A percentile compares a stretch with the other conserved stretches of the same genome.
These are phyloP conservation scores for Parnassius orleans DNA, from an alignment of 2,888 invertebrate species.

Conservation along the genomic window DNA sequence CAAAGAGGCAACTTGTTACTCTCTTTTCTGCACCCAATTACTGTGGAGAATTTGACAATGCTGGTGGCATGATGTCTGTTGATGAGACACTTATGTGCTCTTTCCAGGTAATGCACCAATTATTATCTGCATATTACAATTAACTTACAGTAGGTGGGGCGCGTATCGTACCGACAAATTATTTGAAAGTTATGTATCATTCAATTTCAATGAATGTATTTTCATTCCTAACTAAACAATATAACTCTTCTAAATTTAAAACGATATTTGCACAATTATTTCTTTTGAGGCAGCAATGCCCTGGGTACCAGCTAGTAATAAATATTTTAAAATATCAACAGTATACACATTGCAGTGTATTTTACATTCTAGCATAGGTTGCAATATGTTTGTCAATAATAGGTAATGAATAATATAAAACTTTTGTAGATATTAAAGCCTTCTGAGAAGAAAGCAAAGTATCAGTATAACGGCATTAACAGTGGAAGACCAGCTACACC, in stretches of 20 bases:
- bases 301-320: no score
- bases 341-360: neutral
- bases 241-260: no score
- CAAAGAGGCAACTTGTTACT: slow-evolving; percentile 98
- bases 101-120: slow-evolving; percentile 89
- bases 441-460: slow-evolving; percentile 99
- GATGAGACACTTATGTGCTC: slow-evolving; percentile 99
- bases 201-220: no score
- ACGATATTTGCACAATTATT: no score
- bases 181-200: no score
- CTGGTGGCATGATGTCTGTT: slow-evolving; percentile 99
- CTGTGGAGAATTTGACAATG: slow-evolving; percentile 99
- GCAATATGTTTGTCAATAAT: no score
- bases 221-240: no score
- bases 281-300: no score
- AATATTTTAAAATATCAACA: neutral
- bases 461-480: slow-evolving; percentile 95
- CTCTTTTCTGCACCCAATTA: slow-evolving; percentile 99
- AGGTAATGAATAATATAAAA: slow-evolving; percentile 8
- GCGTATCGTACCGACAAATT: no score
- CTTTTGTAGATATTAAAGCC: slow-evolving; percentile 95
- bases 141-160: no score
- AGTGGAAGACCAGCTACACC: slow-evolving; percentile 93
- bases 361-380: no score
- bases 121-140: neutral